Base-by-base conservation (phyloP, 2,113 vertebrate species). In the Lipophrys pholis region DNA sequence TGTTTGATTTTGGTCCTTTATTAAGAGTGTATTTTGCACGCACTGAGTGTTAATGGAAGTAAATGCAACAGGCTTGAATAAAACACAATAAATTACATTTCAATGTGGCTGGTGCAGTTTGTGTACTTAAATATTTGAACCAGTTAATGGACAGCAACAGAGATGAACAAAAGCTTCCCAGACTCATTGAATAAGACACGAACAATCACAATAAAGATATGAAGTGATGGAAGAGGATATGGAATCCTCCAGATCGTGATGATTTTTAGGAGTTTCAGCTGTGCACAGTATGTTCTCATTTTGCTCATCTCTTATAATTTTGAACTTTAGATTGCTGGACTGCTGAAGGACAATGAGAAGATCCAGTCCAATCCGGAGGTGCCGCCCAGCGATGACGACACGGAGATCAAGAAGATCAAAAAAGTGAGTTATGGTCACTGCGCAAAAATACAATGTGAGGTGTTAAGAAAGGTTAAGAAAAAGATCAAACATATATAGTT, bases 381-480 rank as follows among this genome's bases (percentile, higher is more conserved):
- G 0, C 60, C 91, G 0, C 94, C 96, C 64, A 96, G 85, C 0
- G 97, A 97, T 0, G 98, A 98, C 0, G 97, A 99, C 92, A 96
- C 94, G 0, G 97, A 99, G 89, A 96, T 99, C 88, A 99, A 96
- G 93, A 99, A 99, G 74, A 99, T 99, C 80, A 99, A 98, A 88
- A 99, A 99, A 95, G 97, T 98, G 58, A 81, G 84, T 6, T 8
- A 3, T 30, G 53, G 12, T 0, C 36, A 12, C n/a, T 48, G 39
- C 4, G 35, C 1, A 66, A 30, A 30, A 30, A n/a, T n/a, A n/a
- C n/a, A n/a, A n/a, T n/a, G n/a, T n/a, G n/a, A n/a, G n/a, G n/a
- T 30, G 4, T 4, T 30, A 4, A 30, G 21, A 30, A 30, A 30
- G 2, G 21, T 30, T 30, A 30, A 30, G 21, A 30, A 30, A 30